phyloP scores from a whole-genome alignment of 92 coral and sea anemone species.

The Epizoanthus fatuus region DNA sequence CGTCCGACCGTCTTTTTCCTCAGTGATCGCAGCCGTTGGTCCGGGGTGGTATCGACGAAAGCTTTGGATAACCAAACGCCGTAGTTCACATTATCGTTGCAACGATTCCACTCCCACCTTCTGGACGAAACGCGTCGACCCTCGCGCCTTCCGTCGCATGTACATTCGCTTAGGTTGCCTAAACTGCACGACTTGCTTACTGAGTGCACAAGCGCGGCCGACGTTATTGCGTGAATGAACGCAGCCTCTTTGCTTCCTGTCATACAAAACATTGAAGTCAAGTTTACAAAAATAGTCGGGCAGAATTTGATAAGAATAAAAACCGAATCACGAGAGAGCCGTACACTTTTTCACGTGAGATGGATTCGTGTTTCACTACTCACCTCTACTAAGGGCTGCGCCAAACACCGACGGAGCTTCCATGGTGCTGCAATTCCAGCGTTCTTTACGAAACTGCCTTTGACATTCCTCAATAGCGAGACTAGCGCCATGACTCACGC shows the following conservation, averaged over 20 bases:
- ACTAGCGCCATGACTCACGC: constrained; percentile 85
- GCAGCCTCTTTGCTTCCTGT: constrained; percentile 98
- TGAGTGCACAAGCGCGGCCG: constrained; percentile 99
- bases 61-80: constrained; percentile 88
- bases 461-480: constrained; percentile 93
- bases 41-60: constrained; percentile 82
- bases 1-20: constrained; percentile 59
- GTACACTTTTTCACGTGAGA: background rate
- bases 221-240: constrained; percentile 94
- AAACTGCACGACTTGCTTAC: constrained; percentile 91
- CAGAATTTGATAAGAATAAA: background rate
- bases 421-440: constrained; percentile 96
- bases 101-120: constrained; percentile 85
- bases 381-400: constrained; percentile 83
- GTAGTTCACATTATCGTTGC: constrained; percentile 83
- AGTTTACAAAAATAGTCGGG: background rate
- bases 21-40: constrained; percentile 47
- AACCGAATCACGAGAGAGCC: background rate
- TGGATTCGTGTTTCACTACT: constrained; percentile 26
- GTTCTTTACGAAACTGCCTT: constrained; percentile 88
- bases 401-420: constrained; percentile 89
- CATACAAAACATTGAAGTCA: constrained; percentile 21
- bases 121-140: constrained; percentile 33
- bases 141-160: constrained; percentile 69
- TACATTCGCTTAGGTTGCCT: constrained; percentile 93